Percentiles rank a stretch among this genome's conserved stretches.
These are phyloP conservation scores for Pomatorhinus ruficollis DNA, from an alignment of 2,113 vertebrate species.

Conservation along the genomic window DNA sequence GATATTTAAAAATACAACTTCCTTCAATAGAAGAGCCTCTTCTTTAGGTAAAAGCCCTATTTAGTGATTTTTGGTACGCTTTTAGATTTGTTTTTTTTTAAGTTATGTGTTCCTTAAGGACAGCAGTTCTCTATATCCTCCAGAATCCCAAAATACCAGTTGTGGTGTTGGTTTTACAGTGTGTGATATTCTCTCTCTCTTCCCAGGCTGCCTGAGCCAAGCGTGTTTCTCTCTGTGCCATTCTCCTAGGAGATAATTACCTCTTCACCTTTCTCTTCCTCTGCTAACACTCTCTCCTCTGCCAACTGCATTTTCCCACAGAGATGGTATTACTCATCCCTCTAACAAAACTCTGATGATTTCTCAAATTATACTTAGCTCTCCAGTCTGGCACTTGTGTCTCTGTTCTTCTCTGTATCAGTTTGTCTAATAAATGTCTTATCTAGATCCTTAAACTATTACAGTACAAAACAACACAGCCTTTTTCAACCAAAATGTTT, in stretches of 20 bases:
- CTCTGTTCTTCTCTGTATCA: background rate
- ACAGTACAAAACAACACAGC: constrained; percentile 25
- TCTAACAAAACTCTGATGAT: constrained; percentile 57
- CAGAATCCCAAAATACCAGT: background rate
- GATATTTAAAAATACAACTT: background rate
- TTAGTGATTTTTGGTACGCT: background rate
- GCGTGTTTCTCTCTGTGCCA: background rate
- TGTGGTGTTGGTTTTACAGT: background rate
- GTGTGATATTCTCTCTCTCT: background rate
- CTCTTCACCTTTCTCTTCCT: constrained; percentile 59
- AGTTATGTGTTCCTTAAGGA: background rate
- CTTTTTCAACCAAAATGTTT: constrained; percentile 5
- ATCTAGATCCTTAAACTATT: background rate
- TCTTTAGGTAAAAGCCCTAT: background rate
- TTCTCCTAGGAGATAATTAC: constrained; percentile 62
- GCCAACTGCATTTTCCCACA: constrained; percentile 55
- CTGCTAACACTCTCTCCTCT: background rate
- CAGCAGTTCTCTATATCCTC: background rate
- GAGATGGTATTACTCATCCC: constrained; percentile 53
- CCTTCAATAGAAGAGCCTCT: background rate
- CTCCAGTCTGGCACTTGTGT: constrained; percentile 16
- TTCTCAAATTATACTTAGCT: constrained; percentile 47
- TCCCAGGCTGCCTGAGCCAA: background rate
- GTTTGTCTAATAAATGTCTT: constrained; percentile 40
- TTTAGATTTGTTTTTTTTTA: background rate